A percentile compares a stretch with the other conserved stretches of the same genome.
Conservation (phyloP, 2,113 vertebrate species). For the Sterrhoptilus dennistouni region DNA sequence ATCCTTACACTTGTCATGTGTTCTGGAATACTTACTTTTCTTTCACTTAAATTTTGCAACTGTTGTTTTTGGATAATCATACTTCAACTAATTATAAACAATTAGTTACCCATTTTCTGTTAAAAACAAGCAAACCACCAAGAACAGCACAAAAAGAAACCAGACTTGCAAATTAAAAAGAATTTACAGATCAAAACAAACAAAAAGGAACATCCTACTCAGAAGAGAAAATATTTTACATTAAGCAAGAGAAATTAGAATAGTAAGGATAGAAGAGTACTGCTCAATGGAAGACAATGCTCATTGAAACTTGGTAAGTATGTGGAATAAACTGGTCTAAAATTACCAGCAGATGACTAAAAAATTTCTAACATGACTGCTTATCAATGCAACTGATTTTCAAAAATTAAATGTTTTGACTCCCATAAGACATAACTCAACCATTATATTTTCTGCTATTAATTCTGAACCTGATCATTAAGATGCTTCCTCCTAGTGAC, state of each 20-base stretch:
- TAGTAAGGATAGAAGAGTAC: background rate
- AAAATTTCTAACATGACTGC: background rate
- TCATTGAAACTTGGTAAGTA: background rate
- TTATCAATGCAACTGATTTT: background rate
- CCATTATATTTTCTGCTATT: background rate
- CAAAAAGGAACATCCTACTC: background rate
- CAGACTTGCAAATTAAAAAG: background rate
- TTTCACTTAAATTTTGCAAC: background rate
- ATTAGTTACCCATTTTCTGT: background rate
- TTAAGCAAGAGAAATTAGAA: background rate
- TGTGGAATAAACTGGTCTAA: background rate
- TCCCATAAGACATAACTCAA: background rate
- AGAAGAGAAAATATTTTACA: background rate
- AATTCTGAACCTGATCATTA: background rate
- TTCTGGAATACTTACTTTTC: background rate
- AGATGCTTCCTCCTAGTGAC: background rate
- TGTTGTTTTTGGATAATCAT: background rate
- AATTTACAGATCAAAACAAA: background rate
- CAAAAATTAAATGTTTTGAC: background rate
- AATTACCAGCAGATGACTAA: background rate
- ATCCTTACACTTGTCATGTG: background rate
- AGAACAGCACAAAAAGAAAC: rapidly evolving
- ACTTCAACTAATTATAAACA: background rate
- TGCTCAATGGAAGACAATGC: background rate
- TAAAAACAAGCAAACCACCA: background rate